Base-by-base conservation (phyloP, 2,888 invertebrate genomes). In the Flexamia atlantica region DNA sequence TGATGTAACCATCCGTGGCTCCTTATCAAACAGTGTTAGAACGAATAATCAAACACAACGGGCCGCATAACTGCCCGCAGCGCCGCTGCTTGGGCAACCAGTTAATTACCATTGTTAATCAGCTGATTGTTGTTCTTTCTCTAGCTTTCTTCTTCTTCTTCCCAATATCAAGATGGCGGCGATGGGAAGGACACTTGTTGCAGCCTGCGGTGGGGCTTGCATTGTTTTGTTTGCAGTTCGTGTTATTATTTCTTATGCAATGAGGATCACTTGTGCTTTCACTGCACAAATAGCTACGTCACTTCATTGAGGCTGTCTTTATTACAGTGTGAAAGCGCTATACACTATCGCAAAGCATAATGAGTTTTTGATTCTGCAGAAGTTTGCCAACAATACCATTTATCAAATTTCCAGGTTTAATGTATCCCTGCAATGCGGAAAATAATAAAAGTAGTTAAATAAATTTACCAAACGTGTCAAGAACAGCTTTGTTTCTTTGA, bases 101-200 rank as follows among this genome's bases (percentile, higher is more conserved):
- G 28, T 30, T 64, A 64, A 64, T 64, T 64, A 64, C 14, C 64
- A 64, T 28, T 64, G 64, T 64, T 53, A 64, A 64, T 64, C 64
- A 64, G 64, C 64, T 64, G 57, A 57, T 57, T 57, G 57, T 57
- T 46, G 53, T 53, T 53, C 53, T 53, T 53, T 53, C 53, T 64
- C 64, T 64, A 64, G 64, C 64, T 64, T 60, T 60, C 60, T 64
- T 64, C 64, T 64, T 64, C 64, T 64, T 64, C 64, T 64, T 30
- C 64, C 64, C 28, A 14, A 64, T 64, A 64, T 28, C 30, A 64
- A 64, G 64, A 64, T 64, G 64, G 64, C 64, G 64, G 64, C 53
- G 53, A 53, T 64, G 64, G 64, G 64, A 64, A 53, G 64, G 64
- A 9, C 64, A 64, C 64, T 28, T 30, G 17, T 12, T 64, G 64